Conservation (phyloP, 2,113 vertebrate genomes). For the Nothocercus nigrocapillus region DNA sequence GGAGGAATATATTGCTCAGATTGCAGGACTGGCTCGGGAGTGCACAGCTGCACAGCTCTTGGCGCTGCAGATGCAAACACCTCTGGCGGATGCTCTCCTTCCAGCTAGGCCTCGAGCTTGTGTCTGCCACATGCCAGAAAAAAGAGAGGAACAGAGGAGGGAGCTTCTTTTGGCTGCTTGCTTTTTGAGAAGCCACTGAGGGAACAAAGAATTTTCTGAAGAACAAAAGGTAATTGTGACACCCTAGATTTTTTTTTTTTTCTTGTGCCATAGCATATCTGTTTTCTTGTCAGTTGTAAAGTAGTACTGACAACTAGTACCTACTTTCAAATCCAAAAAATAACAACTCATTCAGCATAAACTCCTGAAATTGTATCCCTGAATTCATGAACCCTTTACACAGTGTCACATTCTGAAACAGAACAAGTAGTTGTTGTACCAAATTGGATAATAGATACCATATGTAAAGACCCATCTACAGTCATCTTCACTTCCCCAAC, state of each 20-base stretch:
- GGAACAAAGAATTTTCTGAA: background rate
- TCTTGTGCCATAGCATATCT: accelerated
- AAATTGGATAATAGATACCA: background rate
- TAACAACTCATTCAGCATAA: background rate
- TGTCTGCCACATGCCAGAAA: background rate
- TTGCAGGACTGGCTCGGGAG: accelerated
- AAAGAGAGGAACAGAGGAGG: background rate
- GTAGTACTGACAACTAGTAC: background rate
- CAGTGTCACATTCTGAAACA: background rate
- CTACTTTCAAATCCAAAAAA: background rate
- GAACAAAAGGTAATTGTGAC: background rate
- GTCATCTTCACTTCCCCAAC: background rate
- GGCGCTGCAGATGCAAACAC: background rate
- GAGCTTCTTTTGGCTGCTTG: background rate
- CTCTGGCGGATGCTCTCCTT: background rate
- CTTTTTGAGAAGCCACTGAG: background rate
- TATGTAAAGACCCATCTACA: background rate
- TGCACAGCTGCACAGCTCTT: background rate
- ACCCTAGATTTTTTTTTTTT: background rate
- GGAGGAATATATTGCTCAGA: accelerated
- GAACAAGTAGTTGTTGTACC: background rate
- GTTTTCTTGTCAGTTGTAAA: background rate
- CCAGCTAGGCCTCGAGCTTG: background rate
- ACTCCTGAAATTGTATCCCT: background rate
- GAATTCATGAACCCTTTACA: background rate